These are phyloP conservation scores for Stenichneumon culpator DNA, from an alignment of 2,888 invertebrate species.

Conservation along the genomic window DNA sequence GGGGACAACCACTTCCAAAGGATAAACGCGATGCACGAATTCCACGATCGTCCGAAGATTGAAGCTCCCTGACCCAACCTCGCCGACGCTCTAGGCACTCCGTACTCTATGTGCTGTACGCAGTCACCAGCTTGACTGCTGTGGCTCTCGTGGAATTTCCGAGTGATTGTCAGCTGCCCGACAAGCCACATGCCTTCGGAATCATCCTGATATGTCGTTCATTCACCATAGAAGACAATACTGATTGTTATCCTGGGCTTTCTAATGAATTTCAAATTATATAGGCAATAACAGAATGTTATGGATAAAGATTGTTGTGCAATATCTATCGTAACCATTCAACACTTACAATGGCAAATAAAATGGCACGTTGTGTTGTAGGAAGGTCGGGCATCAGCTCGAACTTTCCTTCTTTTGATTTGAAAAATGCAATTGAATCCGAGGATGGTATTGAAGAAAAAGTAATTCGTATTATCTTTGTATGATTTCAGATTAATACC, in stretches of 20 bases:
- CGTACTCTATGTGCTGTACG: slow-evolving; percentile 9
- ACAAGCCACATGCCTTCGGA: slow-evolving; percentile 26
- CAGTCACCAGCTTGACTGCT: slow-evolving; percentile 41
- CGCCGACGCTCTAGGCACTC: slow-evolving; percentile 48
- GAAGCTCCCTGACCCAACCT: slow-evolving; percentile 42
- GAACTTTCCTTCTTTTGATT: not conserved
- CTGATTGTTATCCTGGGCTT: slow-evolving; percentile 25
- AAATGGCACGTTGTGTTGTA: not conserved
- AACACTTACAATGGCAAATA: not conserved
- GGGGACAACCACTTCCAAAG: slow-evolving; percentile 55
- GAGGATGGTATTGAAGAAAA: not conserved
- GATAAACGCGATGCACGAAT: slow-evolving; percentile 62
- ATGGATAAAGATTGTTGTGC: not conserved
- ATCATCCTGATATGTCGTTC: slow-evolving; percentile 48
- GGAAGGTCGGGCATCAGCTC: not conserved
- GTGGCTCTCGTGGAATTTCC: slow-evolving; percentile 63
- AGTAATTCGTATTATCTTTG: not conserved
- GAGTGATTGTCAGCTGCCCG: slow-evolving; percentile 61
- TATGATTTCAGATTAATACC: slow-evolving; percentile 27
- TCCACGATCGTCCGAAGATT: slow-evolving; percentile 65
- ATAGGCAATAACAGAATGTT: not conserved
- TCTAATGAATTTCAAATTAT: slow-evolving; percentile 51
- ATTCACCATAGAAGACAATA: slow-evolving; percentile 33
- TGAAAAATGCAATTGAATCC: not conserved
- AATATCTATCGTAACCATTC: not conserved